These are phyloP conservation scores for Prionace glauca DNA, from an alignment of 2,797 vertebrate species.

Conservation along the genomic window DNA sequence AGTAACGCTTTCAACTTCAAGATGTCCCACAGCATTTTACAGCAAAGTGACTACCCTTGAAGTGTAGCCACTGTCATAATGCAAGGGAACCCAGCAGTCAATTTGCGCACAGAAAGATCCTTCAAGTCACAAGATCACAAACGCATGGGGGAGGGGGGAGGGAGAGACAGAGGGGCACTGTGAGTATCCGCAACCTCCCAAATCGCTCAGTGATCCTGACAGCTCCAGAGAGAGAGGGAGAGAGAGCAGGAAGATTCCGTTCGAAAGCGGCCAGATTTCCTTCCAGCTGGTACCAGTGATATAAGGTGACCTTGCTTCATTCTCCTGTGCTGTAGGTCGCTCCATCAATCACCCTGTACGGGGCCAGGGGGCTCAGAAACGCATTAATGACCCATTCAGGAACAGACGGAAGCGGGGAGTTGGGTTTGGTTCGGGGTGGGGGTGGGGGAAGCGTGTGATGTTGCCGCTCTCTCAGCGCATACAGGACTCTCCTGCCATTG, in stretches of 20 bases:
- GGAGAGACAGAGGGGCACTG: neutral
- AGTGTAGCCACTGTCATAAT: neutral
- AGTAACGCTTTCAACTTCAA: neutral
- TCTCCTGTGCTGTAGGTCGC: no score
- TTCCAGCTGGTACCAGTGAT: neutral
- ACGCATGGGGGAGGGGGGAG: no score
- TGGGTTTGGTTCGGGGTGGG: no score
- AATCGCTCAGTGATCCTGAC: neutral
- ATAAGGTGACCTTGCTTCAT: conserved; percentile 24
- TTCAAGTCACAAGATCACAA: neutral
- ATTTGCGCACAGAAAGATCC: neutral
- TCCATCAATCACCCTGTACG: neutral
- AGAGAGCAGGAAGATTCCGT: neutral
- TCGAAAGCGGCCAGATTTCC: neutral
- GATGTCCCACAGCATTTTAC: neutral
- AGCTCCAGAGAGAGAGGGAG: neutral
- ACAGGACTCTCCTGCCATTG: neutral
- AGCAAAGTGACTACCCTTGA: neutral
- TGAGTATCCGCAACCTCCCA: neutral
- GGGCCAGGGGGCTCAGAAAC: neutral
- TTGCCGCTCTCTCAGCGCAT: neutral
- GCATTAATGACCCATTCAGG: neutral
- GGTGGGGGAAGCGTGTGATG: rapidly evolving
- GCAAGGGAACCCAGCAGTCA: neutral
- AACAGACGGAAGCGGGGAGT: neutral